phyloP scores from a whole-genome alignment of 2,888 invertebrate species.

The Drosophila barbarae region DNA sequence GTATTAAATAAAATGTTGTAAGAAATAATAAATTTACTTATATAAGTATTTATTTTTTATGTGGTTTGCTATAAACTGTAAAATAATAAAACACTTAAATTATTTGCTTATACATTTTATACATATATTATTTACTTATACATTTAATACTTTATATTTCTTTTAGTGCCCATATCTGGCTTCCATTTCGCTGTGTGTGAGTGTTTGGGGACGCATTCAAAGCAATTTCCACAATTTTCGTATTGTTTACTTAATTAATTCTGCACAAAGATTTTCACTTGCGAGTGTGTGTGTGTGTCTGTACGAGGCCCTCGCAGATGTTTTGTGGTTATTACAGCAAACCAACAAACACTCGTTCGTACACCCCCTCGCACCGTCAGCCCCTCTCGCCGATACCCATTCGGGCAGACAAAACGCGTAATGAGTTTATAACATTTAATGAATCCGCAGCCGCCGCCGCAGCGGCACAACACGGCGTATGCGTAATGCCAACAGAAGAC shows the following conservation, averaged over 20 bases:
- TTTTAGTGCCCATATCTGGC: slow-evolving; percentile 5
- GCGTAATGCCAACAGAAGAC: slow-evolving; percentile 31
- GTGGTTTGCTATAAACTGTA: too few relatives aligned
- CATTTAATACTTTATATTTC: not conserved
- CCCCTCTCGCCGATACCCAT: slow-evolving; percentile 21
- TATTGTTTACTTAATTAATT: slow-evolving; percentile 73
- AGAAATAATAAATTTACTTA: not conserved
- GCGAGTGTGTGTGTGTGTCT: slow-evolving; percentile 41
- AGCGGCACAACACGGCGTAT: slow-evolving; percentile 42
- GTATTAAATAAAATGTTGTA: not conserved
- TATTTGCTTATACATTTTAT: too few relatives aligned
- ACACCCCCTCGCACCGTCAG: not conserved
- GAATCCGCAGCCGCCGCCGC: slow-evolving; percentile 40
- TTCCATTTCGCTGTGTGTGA: slow-evolving; percentile 8
- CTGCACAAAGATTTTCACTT: slow-evolving; percentile 71
- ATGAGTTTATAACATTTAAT: slow-evolving; percentile 72
- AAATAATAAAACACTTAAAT: too few relatives aligned
- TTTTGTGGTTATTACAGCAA: slow-evolving; percentile 63
- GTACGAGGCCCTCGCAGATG: slow-evolving; percentile 57
- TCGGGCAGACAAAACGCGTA: slow-evolving; percentile 48
- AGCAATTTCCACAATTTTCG: slow-evolving; percentile 73
- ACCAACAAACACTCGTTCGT: slow-evolving; percentile 31
- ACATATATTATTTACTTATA: not conserved
- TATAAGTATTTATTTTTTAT: not conserved
- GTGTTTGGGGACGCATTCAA: slow-evolving; percentile 70